phyloP scores from a whole-genome alignment of 2,113 vertebrate species.

The Xenopus laevis region DNA sequence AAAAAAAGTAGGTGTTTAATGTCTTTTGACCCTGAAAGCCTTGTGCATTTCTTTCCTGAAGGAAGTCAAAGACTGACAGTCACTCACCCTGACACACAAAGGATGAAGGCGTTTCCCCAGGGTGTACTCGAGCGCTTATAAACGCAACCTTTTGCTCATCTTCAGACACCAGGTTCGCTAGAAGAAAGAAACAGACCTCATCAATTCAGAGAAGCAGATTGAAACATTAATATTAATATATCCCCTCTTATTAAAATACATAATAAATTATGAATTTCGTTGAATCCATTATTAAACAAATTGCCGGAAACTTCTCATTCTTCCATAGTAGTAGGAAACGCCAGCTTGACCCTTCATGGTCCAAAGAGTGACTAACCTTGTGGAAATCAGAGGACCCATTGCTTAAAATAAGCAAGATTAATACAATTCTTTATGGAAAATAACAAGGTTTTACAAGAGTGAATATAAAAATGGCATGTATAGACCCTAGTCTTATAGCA shows the following conservation, averaged over 20 bases:
- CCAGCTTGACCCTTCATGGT: conserved; percentile 13
- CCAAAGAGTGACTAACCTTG: no score
- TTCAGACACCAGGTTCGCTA: conserved; percentile 75
- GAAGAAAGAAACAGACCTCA: conserved; percentile 48
- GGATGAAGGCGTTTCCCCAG: conserved; percentile 93
- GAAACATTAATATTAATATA: conserved; percentile 38
- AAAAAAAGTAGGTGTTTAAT: neutral
- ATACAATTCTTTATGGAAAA: neutral
- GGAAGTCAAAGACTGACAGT: conserved; percentile 16
- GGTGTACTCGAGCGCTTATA: conserved; percentile 91
- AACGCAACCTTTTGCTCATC: conserved; percentile 87
- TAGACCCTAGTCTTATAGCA: no score
- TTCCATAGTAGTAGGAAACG: neutral
- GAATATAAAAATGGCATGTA: no score
- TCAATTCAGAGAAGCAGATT: conserved; percentile 39
- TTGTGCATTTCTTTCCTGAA: conserved; percentile 14
- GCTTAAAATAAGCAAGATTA: no score
- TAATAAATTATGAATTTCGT: conserved; percentile 40
- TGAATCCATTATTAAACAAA: conserved; percentile 37
- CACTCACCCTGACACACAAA: conserved; percentile 94
- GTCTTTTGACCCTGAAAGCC: neutral
- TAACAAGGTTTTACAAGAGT: no score
- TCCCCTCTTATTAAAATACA: conserved; percentile 44
- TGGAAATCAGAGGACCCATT: no score
- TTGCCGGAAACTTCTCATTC: neutral